A percentile compares a stretch with the other conserved stretches of the same genome.
Conservation (phyloP, 2,888 invertebrate species). For the Lepeophtheirus nordmannii region DNA sequence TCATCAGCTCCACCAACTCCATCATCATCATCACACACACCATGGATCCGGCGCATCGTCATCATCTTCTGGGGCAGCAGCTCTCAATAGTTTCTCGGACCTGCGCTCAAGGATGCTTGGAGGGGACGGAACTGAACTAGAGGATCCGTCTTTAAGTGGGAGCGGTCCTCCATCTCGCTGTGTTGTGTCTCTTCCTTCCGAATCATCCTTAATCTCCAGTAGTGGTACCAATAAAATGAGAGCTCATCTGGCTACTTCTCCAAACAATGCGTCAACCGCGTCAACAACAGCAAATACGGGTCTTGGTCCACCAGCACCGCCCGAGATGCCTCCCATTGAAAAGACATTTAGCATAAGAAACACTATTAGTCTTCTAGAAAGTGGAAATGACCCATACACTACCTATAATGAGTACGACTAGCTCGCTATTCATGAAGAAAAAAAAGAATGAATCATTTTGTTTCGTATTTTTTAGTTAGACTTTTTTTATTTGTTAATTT, state of each 20-base stretch:
- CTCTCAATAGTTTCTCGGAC: not conserved
- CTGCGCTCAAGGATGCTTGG: conserved; percentile 1
- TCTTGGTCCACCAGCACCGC: not conserved
- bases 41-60: not conserved
- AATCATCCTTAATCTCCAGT: not conserved
- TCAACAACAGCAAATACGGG: too few relatives aligned
- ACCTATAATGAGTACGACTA: not conserved
- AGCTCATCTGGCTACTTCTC: not conserved
- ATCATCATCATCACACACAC: not conserved
- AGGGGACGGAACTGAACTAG: not conserved
- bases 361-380: not conserved
- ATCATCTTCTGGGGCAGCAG: too few relatives aligned
- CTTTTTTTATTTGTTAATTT: too few relatives aligned
- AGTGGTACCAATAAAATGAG: not conserved
- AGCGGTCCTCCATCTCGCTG: too few relatives aligned
- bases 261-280: too few relatives aligned
- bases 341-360: conserved; percentile 5
- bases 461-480: too few relatives aligned
- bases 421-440: not conserved
- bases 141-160: not conserved
- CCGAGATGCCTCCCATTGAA: not conserved
- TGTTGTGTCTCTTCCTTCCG: too few relatives aligned
- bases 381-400: conserved; percentile 7
- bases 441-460: not conserved
- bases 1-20: not conserved